A percentile compares a stretch with the other conserved stretches of the same genome.
phyloP scores from a whole-genome alignment of 2,113 vertebrate species.

The Nasalis larvatus region DNA sequence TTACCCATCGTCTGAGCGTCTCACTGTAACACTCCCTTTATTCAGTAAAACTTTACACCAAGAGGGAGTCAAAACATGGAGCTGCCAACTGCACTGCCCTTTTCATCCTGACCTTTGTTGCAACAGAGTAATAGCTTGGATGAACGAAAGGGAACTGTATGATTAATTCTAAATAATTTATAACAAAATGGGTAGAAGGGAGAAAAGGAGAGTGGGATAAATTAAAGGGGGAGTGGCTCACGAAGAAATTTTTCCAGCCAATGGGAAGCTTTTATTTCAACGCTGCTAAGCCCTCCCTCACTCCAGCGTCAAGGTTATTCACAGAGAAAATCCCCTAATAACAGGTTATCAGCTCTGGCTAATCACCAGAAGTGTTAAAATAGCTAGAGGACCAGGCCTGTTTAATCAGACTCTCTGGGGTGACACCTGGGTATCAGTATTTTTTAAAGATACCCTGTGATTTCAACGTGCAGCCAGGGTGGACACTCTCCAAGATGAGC shows the following conservation, averaged over 20 bases:
- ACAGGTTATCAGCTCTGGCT: neutral
- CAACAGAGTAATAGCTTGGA: neutral
- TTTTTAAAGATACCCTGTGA: neutral
- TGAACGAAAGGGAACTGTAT: neutral
- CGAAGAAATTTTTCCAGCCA: neutral
- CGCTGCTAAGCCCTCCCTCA: neutral
- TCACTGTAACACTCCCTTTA: neutral
- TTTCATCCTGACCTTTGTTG: neutral
- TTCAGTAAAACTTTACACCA: neutral
- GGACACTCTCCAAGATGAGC: neutral
- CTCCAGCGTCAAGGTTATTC: neutral
- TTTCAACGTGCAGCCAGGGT: neutral
- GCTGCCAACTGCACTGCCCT: neutral
- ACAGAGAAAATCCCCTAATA: neutral
- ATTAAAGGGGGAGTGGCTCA: neutral
- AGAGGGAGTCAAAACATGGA: neutral
- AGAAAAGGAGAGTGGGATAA: neutral
- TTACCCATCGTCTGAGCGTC: neutral
- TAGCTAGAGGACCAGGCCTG: no score
- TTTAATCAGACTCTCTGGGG: neutral
- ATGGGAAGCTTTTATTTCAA: neutral
- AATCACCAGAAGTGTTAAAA: neutral
- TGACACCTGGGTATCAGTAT: neutral
- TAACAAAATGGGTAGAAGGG: neutral
- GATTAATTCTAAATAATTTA: slow-evolving; percentile 26